Conservation (phyloP, 1,140 invertebrate species). For the Drosophila equinoxialis region DNA sequence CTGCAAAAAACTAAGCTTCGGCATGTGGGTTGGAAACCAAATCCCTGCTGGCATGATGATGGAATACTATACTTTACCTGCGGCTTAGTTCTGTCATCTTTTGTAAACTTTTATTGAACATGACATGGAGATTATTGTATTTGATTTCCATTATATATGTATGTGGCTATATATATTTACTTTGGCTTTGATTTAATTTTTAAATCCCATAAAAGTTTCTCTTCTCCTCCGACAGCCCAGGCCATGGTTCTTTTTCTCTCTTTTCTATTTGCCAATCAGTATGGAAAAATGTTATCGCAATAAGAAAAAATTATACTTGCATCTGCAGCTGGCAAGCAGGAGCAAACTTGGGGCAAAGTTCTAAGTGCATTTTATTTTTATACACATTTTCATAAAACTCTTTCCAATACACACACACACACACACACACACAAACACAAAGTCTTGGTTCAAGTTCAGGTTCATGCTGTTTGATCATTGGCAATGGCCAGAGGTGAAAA, state of each 20-base stretch:
- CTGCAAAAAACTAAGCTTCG: not conserved
- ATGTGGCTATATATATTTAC: slow-evolving; percentile 22
- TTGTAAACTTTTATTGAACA: not conserved
- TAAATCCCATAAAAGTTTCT: slow-evolving; percentile 31
- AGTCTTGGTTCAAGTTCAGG: slow-evolving; percentile 23
- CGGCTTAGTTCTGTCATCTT: not conserved
- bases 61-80: slow-evolving; percentile 9
- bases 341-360: slow-evolving; percentile 44
- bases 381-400: slow-evolving; percentile 28
- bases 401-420: slow-evolving; percentile 20
- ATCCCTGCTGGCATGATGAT: slow-evolving; percentile 18
- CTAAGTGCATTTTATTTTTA: slow-evolving; percentile 45
- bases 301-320: slow-evolving; percentile 40
- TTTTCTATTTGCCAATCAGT: slow-evolving; percentile 36
- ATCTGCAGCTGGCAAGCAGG: slow-evolving; percentile 50
- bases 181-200: slow-evolving; percentile 35
- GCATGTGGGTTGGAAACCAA: slow-evolving; percentile 23
- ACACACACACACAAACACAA: slow-evolving; percentile 24
- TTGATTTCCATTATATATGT: slow-evolving; percentile 37
- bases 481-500: slow-evolving; percentile 12
- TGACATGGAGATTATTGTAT: slow-evolving; percentile 32
- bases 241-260: not conserved
- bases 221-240: not conserved
- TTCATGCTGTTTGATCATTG: slow-evolving; percentile 8
- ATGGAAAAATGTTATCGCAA: slow-evolving; percentile 20